phyloP scores from a whole-genome alignment of 2,113 vertebrate genomes.

The Procavia capensis region DNA sequence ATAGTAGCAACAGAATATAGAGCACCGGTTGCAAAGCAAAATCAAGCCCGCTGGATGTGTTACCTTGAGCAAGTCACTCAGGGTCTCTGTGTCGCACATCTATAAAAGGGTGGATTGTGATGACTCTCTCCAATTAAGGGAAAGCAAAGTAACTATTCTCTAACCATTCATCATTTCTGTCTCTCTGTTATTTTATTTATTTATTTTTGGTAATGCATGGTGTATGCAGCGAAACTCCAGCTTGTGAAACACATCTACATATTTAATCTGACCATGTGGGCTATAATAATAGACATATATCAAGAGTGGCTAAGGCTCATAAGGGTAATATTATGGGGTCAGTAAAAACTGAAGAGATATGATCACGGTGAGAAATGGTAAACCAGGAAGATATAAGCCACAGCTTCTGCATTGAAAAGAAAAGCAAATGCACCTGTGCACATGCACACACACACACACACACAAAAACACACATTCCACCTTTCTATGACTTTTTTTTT shows the following conservation, averaged over 20 bases:
- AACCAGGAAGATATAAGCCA: background rate
- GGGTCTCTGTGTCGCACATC: fast-evolving
- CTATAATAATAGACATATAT: background rate
- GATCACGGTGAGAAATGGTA: background rate
- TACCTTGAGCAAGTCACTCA: background rate
- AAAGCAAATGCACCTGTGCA: background rate
- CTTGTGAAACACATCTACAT: background rate
- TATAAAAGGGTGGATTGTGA: too few species aligned
- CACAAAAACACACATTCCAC: too few species aligned
- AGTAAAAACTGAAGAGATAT: background rate
- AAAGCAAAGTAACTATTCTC: background rate
- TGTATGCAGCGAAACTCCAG: background rate
- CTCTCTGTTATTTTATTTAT: background rate
- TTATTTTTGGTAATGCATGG: background rate
- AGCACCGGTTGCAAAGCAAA: background rate
- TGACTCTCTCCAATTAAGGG: background rate
- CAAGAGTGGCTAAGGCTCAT: background rate
- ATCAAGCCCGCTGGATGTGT: background rate
- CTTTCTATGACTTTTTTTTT: background rate
- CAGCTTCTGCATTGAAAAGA: background rate
- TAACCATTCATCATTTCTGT: background rate
- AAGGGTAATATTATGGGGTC: background rate
- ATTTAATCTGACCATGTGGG: background rate
- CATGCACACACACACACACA: too few species aligned
- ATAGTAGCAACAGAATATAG: background rate